phyloP scores from a whole-genome alignment of 1,140 invertebrate species.

The Ceratina calcarata region DNA sequence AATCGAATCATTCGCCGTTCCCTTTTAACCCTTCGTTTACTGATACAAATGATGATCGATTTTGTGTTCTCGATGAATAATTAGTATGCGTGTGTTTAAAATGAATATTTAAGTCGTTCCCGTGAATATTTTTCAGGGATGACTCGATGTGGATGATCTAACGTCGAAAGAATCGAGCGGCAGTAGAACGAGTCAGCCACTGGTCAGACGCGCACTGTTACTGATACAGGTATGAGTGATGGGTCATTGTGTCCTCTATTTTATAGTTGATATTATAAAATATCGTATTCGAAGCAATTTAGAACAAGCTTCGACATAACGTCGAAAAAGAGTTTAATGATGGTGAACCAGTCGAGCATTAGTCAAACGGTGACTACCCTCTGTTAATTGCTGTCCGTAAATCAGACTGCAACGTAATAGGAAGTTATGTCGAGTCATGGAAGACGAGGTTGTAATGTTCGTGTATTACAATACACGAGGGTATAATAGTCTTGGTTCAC shows the following conservation, averaged over 20 bases:
- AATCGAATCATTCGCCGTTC: conserved; percentile 75
- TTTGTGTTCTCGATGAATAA: conserved; percentile 2
- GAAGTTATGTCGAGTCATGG: not conserved
- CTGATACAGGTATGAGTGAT: too few species aligned
- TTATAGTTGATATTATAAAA: too few species aligned
- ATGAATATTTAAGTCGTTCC: too few species aligned
- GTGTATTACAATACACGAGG: not conserved
- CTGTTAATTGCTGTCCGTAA: not conserved
- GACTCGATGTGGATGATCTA: too few species aligned
- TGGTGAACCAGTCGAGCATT: not conserved
- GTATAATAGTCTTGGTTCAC: not conserved
- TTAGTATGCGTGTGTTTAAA: not conserved
- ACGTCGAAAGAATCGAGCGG: too few species aligned
- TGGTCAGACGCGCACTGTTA: too few species aligned
- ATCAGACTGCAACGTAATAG: not conserved
- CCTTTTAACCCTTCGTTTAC: conserved; percentile 70
- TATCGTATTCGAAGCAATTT: too few species aligned
- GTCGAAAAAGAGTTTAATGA: not conserved
- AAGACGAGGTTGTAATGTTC: not conserved
- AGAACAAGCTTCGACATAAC: too few species aligned
- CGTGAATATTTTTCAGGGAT: not conserved
- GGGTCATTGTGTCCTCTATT: too few species aligned
- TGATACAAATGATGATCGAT: conserved; percentile 13
- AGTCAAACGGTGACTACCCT: not conserved
- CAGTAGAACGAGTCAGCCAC: too few species aligned